Percentiles rank a stretch among this genome's conserved stretches.
These are phyloP conservation scores for Amphiduros pacificus DNA, from an alignment of 2,888 invertebrate genomes.

Conservation along the genomic window DNA sequence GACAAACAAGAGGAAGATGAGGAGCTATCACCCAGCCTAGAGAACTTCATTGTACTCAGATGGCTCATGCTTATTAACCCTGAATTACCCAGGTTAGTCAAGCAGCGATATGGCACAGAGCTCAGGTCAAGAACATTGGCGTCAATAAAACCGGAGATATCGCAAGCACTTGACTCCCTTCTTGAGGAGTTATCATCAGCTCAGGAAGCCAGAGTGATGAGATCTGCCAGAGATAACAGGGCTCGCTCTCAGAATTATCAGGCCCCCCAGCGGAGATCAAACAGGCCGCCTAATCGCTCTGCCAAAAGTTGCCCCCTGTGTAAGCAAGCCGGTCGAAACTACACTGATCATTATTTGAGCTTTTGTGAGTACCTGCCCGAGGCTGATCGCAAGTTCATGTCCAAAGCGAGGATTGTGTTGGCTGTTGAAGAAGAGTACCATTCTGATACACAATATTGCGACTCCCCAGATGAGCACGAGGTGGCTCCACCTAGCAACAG, in stretches of 20 bases:
- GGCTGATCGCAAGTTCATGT: slow-evolving; percentile 24
- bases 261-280: no score
- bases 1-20: slow-evolving; percentile 16
- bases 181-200: slow-evolving; percentile 31
- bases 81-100: slow-evolving; percentile 25
- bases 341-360: slow-evolving; percentile 27
- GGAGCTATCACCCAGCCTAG: slow-evolving; percentile 26
- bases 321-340: slow-evolving; percentile 22
- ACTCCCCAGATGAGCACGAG: no score
- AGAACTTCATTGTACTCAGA: slow-evolving; percentile 29
- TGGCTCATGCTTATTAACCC: slow-evolving; percentile 27
- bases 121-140: slow-evolving; percentile 29
- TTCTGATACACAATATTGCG: no score
- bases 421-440: no score
- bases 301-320: slow-evolving; percentile 28
- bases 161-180: slow-evolving; percentile 29
- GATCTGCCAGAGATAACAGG: no score
- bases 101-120: slow-evolving; percentile 33
- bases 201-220: no score
- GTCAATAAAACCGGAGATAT: slow-evolving; percentile 33
- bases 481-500: no score
- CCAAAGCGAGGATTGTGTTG: slow-evolving; percentile 14
- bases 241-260: no score
- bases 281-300: no score
- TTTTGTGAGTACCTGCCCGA: slow-evolving; percentile 29